These are phyloP conservation scores for Siphonodentalium dalli DNA, from an alignment of 2,888 invertebrate species.

Conservation along the genomic window DNA sequence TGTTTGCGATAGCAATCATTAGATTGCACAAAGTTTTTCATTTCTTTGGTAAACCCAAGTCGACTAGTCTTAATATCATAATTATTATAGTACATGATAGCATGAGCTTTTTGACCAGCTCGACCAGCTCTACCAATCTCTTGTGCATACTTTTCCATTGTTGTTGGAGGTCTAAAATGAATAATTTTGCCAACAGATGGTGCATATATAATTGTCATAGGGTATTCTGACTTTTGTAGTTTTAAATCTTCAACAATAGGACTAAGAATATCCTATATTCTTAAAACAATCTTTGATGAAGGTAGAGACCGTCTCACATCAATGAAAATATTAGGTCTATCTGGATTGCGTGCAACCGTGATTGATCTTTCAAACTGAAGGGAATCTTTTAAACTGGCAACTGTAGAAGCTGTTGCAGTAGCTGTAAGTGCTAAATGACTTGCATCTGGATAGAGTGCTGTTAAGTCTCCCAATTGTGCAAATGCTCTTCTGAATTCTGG, in stretches of 20 bases:
- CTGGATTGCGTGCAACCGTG: conserved; percentile 8
- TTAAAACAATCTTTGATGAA: conserved; percentile 13
- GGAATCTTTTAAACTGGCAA: conserved; percentile 10
- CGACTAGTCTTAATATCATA: conserved; percentile 24
- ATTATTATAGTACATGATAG: conserved; percentile 24
- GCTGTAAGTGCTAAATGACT: conserved; percentile 29
- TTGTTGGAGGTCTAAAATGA: conserved; percentile 30
- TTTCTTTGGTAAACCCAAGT: no score
- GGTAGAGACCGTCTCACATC: conserved; percentile 9
- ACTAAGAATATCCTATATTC: conserved; percentile 14
- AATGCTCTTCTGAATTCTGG: conserved; percentile 20
- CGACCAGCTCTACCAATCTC: conserved; percentile 31
- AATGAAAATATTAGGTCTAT: conserved; percentile 19
- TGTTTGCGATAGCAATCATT: no score
- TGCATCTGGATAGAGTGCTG: conserved; percentile 9
- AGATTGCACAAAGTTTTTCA: no score
- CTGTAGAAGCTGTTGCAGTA: conserved; percentile 26
- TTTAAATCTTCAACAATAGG: conserved; percentile 10
- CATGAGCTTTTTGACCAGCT: conserved; percentile 20
- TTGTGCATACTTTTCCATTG: conserved; percentile 24
- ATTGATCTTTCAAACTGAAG: conserved; percentile 13
- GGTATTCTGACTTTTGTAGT: conserved; percentile 1
- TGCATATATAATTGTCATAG: conserved; percentile 24
- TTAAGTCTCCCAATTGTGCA: conserved; percentile 20
- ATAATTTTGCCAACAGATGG: conserved; percentile 20